Evolutionary conservation across 2,113 vertebrate species (phyloP), one percentile per base, ranked within the genome.

Genomic region (Pedetes capensis): DNA sequence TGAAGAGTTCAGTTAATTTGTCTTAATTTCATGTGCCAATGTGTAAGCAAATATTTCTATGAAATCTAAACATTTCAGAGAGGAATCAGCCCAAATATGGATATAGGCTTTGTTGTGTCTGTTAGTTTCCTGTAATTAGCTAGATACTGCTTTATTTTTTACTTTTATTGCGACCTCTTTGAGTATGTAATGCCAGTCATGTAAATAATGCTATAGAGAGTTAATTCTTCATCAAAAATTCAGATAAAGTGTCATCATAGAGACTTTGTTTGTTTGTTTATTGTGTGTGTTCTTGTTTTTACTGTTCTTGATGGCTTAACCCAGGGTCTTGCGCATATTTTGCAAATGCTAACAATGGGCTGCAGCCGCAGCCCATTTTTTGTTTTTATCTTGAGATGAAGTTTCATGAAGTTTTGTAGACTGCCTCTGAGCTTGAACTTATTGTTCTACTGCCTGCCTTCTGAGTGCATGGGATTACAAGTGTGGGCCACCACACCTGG

Each of bases 201-300:
- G 89, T 86, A 87, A 89, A 20, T 18, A 72, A 53, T 23, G 76
- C 16, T 39, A 25, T 37, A 37, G 8, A 44, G 8, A 88, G 59
- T 59, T 92, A 89, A 85, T 68, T 85, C 34, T 74, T 55, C 8
- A 51, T 93, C 91, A 69, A 63, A 76, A 91, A 61, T 68, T 8
- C 32, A 84, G 44, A 81, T 79, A 27, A 39, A 44, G 27, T 84
- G 27, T 39, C 37, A 53, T 72, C 22, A 87, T 76, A 87, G 14
- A 89, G 8, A 12, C 22, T 49, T n/a, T n/a, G n/a, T n/a, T n/a
- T n/a, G n/a, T n/a, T n/a, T n/a, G n/a, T n/a, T n/a, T n/a, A n/a
- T n/a, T n/a, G n/a, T n/a, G n/a, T n/a, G n/a, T n/a, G n/a, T n/a
- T n/a, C n/a, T n/a, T n/a, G n/a, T n/a, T n/a, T n/a, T n/a, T n/a